Percentiles rank a stretch among this genome's conserved stretches.
Evolutionary conservation across 2,113 vertebrate species (phyloP).

Genomic region (Calypte anna): DNA sequence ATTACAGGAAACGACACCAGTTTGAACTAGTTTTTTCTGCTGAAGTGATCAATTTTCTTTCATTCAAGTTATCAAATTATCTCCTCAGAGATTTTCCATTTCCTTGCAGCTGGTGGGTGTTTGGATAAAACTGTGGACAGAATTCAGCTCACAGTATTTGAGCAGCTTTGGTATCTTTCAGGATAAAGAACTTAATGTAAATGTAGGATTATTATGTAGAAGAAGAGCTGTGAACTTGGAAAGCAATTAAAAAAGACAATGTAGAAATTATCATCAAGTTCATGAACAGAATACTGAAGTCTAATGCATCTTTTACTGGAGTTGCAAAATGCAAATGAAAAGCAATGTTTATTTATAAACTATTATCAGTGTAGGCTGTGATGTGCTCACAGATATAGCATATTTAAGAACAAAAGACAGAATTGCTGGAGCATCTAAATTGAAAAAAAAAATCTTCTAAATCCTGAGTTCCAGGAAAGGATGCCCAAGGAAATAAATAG

Average conservation of each 20-base stretch:
- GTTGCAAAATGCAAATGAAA: slow-evolving; percentile 49
- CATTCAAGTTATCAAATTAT: slow-evolving; percentile 28
- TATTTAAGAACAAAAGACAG: neutral
- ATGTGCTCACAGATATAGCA: neutral
- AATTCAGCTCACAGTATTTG: slow-evolving; percentile 38
- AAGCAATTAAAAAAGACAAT: slow-evolving; percentile 68
- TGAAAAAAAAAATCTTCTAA: neutral
- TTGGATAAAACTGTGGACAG: neutral
- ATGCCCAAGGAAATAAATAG: neutral
- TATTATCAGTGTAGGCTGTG: neutral
- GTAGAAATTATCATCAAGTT: slow-evolving; percentile 49
- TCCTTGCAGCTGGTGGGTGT: slow-evolving; percentile 21
- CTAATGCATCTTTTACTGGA: slow-evolving; percentile 10
- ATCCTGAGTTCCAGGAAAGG: neutral
- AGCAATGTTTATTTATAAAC: slow-evolving; percentile 52
- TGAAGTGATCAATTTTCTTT: slow-evolving; percentile 42
- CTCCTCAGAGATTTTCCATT: slow-evolving; percentile 27
- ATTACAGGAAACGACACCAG: neutral
- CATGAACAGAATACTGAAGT: slow-evolving; percentile 55
- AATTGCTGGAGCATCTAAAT: neutral
- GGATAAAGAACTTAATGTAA: slow-evolving; percentile 34
- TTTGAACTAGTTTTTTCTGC: slow-evolving; percentile 45
- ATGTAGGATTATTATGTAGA: slow-evolving; percentile 40
- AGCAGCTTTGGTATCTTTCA: slow-evolving; percentile 28
- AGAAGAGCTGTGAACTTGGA: slow-evolving; percentile 38